Evolutionary conservation across 1,140 invertebrate species (phyloP).

Genomic region (Magallana angulata): DNA sequence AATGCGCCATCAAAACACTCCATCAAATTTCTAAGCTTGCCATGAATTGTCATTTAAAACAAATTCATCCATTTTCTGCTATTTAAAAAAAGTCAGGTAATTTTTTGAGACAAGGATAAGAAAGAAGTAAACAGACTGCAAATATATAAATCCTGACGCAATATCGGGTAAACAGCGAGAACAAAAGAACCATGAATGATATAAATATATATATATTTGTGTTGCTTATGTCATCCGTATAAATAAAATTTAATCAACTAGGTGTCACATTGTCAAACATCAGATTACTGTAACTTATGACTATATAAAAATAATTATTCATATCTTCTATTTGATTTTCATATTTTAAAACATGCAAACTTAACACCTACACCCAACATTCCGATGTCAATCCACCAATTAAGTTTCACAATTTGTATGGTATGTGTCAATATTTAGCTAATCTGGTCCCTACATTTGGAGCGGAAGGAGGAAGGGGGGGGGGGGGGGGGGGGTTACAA

Average conservation of each 20-base stretch:
- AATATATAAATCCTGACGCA: too few relatives aligned
- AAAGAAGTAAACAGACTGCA: too few relatives aligned
- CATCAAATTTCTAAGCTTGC: not conserved
- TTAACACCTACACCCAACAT: not conserved
- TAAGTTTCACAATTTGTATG: not conserved
- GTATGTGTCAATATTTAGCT: too few relatives aligned
- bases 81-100: not conserved
- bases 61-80: not conserved
- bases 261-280: too few relatives aligned
- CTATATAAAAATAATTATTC: too few relatives aligned
- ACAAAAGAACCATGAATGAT: not conserved
- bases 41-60: constrained; percentile 20
- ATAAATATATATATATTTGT: not conserved
- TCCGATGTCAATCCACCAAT: not conserved
- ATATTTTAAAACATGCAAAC: not conserved
- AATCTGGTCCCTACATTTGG: too few relatives aligned
- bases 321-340: too few relatives aligned
- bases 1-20: constrained; percentile 25
- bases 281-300: too few relatives aligned
- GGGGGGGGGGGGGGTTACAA: too few relatives aligned
- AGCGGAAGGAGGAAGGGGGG: too few relatives aligned
- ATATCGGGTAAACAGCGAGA: too few relatives aligned
- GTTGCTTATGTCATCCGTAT: constrained; percentile 9
- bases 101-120: not conserved
- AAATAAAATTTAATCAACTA: too few relatives aligned